These are phyloP conservation scores for Siderastrea radians DNA, from an alignment of 92 coral and sea anemone species.

Conservation along the genomic window DNA sequence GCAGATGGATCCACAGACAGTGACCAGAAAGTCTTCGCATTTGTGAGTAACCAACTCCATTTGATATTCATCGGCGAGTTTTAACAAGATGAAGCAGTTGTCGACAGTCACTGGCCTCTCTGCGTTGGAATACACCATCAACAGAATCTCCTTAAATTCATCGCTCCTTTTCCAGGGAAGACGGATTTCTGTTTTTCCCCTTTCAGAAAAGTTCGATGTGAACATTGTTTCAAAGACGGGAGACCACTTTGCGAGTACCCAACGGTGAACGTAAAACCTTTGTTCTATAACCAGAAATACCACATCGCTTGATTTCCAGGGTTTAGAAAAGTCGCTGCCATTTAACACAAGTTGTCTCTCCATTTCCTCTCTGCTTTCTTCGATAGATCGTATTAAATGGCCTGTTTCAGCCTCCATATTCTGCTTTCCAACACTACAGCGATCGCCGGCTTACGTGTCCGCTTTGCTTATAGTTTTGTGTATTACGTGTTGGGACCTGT, in stretches of 20 bases:
- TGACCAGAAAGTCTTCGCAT: constrained; percentile 15
- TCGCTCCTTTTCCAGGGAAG: not conserved
- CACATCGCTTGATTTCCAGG: constrained; percentile 30
- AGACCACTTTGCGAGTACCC: constrained; percentile 19
- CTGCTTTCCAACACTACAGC: not conserved
- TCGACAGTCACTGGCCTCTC: constrained; percentile 3
- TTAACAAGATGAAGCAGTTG: not conserved
- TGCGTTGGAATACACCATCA: constrained; percentile 2
- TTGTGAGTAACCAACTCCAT: not conserved
- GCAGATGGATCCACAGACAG: not conserved
- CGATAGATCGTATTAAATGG: not conserved
- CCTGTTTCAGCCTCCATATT: not conserved
- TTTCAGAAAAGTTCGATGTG: constrained; percentile 13
- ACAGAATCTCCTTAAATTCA: constrained; percentile 15
- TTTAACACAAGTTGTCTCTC: not conserved
- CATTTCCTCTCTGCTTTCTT: not conserved
- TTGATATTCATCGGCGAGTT: constrained; percentile 36
- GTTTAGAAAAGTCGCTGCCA: constrained; percentile 8
- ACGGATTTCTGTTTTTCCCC: not conserved
- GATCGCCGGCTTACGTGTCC: not conserved
- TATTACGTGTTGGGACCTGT: not conserved
- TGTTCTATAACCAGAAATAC: constrained; percentile 7
- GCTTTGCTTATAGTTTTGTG: constrained; percentile 1
- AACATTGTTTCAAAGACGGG: constrained; percentile 36
- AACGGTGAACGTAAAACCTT: constrained; percentile 14